A percentile compares a stretch with the other conserved stretches of the same genome.
These are phyloP conservation scores for Noctilio leporinus DNA, from an alignment of 2,113 vertebrate genomes.

Conservation along the genomic window DNA sequence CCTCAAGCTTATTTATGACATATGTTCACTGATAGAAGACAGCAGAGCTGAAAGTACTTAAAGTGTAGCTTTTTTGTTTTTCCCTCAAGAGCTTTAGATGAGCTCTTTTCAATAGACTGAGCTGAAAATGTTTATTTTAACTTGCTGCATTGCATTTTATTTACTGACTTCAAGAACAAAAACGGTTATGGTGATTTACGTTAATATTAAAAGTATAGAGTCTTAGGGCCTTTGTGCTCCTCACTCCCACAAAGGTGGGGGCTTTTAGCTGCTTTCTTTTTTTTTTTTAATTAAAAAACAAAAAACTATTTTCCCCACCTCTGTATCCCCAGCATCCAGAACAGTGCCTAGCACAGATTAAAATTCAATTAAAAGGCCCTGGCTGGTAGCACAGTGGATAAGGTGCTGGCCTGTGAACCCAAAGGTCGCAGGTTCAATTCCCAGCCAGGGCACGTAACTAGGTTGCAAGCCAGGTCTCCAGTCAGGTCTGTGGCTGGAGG, in stretches of 20 bases:
- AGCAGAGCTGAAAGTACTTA: neutral
- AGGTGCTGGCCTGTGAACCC: too few species aligned
- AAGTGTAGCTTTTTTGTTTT: neutral
- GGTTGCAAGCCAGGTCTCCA: too few species aligned
- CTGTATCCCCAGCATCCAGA: neutral
- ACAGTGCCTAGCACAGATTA: neutral
- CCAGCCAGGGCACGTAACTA: too few species aligned
- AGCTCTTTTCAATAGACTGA: neutral
- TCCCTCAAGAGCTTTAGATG: neutral
- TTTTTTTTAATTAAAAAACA: too few species aligned
- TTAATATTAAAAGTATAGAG: neutral
- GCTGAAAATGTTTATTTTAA: neutral
- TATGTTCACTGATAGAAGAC: neutral
- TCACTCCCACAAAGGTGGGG: neutral
- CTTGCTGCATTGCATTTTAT: neutral
- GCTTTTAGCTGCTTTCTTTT: neutral
- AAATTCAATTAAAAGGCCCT: neutral
- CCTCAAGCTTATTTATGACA: neutral
- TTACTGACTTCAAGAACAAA: neutral
- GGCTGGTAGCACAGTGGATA: too few species aligned
- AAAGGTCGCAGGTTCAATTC: too few species aligned
- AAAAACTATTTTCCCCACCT: neutral
- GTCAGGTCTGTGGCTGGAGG: too few species aligned
- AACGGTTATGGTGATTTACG: neutral
- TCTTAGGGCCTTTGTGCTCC: neutral